Evolutionary conservation across 1,140 invertebrate genomes (phyloP).

Genomic region (Subanguina moxae): DNA sequence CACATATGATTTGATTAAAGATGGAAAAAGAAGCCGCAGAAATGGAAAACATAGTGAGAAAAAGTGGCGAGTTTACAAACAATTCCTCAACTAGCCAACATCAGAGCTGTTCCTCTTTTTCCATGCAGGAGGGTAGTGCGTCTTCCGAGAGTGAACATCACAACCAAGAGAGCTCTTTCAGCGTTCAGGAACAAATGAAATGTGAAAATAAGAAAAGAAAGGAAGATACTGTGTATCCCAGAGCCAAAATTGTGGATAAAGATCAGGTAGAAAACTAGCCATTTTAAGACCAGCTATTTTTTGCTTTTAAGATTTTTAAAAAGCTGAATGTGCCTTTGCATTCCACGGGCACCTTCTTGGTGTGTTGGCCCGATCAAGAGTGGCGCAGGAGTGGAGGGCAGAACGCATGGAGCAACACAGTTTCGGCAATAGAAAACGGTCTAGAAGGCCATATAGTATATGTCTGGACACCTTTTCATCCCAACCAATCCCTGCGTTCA

Average conservation of each 20-base stretch:
- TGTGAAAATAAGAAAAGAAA: not conserved
- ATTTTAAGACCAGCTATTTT: not conserved
- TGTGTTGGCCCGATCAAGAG: constrained; percentile 29
- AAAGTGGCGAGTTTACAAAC: not conserved
- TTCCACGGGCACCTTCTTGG: constrained; percentile 21
- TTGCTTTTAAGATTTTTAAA: constrained; percentile 14
- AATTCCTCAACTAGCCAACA: not conserved
- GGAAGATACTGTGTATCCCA: not conserved
- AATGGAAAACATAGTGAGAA: not conserved
- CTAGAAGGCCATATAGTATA: constrained; percentile 10
- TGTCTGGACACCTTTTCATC: constrained; percentile 23
- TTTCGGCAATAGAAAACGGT: constrained; percentile 5
- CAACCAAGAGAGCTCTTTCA: too few species aligned
- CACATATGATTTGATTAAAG: too few species aligned
- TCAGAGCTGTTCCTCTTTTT: not conserved
- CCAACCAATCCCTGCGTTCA: constrained; percentile 15
- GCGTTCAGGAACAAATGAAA: not conserved
- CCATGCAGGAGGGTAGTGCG: not conserved
- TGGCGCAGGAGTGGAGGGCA: constrained; percentile 36
- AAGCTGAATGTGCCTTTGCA: constrained; percentile 34
- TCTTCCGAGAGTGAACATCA: not conserved
- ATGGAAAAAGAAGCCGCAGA: too few species aligned
- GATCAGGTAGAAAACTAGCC: constrained; percentile 8
- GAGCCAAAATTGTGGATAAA: constrained; percentile 29
- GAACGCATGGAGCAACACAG: constrained; percentile 24